Base-by-base conservation (phyloP, 2,888 invertebrate species). In the Ethmia dodecea region DNA sequence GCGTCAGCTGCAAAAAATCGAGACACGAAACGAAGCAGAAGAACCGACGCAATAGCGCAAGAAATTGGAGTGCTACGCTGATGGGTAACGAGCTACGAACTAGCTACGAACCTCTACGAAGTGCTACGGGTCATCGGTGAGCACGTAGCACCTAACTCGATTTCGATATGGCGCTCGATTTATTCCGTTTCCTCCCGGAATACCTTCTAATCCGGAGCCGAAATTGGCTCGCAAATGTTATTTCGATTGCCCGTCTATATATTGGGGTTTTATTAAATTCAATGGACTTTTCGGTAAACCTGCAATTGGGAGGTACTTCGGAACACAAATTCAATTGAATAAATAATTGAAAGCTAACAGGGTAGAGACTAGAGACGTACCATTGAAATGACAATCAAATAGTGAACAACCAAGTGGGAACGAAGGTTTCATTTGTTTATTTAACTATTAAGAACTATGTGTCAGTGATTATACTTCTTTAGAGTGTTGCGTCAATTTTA, bases 11-110 rank as follows among this genome's bases (percentile, higher is more conserved):
- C 3, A 5, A n/a, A 13, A 25, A 28, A 14, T 5, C 10, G 11
- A 16, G n/a, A 14, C 10, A 15, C 11, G 29, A n/a, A n/a, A n/a
- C 49, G 45, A 41, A 54, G 45, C n/a, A n/a, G 42, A 43, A 47
- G 58, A 60, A 39, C 50, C 38, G 49, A 58, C 41, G 51, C 59
- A 60, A 62, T 63, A 55, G 63, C 49, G 59, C 55, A 60, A 61
- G 55, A 65, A 60, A 70, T 73, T 67, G 67, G 55, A 69, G 60
- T 60, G 61, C 58, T 60, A 62, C 60, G 55, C 37, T 43, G 58
- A 41, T 26, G 35, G 38, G 54, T 61, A 57, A 62, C 63, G 54
- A 60, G 60, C 64, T 68, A 62, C 65, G 61, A 42, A 35, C 26
- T 34, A 31, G 42, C 52, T 54, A 55, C 53, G 51, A 41, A 34